Percentiles rank a stretch among this genome's conserved stretches.
Evolutionary conservation across 2,113 vertebrate genomes (phyloP).

Genomic region (Phrynocephalus versicolor): DNA sequence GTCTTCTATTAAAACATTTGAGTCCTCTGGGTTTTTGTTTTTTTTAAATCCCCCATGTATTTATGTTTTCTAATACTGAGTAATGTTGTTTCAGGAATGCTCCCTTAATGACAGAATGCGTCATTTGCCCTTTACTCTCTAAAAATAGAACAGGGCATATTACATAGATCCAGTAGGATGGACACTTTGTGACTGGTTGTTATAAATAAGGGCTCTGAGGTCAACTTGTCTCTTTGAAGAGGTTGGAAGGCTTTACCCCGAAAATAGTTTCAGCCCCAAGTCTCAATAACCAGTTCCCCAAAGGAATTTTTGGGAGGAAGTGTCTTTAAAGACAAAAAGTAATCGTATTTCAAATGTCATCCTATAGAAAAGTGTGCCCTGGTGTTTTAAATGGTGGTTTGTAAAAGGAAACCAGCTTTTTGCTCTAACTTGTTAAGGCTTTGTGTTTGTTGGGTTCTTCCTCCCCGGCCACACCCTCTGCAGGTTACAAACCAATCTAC

Average conservation of each 20-base stretch:
- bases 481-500: neutral
- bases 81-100: slow-evolving; percentile 59
- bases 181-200: slow-evolving; percentile 70
- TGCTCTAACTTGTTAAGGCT: neutral
- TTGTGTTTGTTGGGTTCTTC: neutral
- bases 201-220: slow-evolving; percentile 79
- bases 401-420: neutral
- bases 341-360: slow-evolving; percentile 75
- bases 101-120: slow-evolving; percentile 69
- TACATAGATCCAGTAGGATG: slow-evolving; percentile 69
- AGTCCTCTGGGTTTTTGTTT: neutral
- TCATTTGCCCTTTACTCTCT: slow-evolving; percentile 67
- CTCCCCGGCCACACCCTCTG: too few species aligned
- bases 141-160: slow-evolving; percentile 68
- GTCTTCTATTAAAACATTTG: neutral
- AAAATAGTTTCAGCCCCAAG: slow-evolving; percentile 70
- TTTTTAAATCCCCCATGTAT: slow-evolving; percentile 26
- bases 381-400: neutral
- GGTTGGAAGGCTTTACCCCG: slow-evolving; percentile 74
- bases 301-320: slow-evolving; percentile 72
- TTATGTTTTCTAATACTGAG: slow-evolving; percentile 64
- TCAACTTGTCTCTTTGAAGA: slow-evolving; percentile 78
- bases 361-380: slow-evolving; percentile 63
- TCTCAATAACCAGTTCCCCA: slow-evolving; percentile 70
- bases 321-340: slow-evolving; percentile 73